Base-by-base conservation (phyloP, 2,113 vertebrate genomes). In the Zosterops japonicus region DNA sequence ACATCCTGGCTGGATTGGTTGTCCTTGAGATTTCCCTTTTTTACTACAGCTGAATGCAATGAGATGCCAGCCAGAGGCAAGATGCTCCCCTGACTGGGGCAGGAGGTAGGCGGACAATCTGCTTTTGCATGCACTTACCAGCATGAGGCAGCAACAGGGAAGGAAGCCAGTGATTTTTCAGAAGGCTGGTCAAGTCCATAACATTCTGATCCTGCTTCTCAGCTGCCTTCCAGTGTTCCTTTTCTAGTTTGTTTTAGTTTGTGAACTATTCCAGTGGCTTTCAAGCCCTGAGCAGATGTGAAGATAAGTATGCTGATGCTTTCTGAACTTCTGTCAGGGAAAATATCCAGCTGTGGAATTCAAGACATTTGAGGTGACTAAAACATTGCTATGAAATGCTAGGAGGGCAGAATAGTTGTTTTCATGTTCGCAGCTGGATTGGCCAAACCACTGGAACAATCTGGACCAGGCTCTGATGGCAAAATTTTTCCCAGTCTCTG, bases 11-110 rank as follows among this genome's bases (percentile, higher is more conserved):
- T 95, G 80, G 61, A 75, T 87, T 81, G 68, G 70, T 96, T 96
- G 93, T 93, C 93, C 90, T 97, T 93, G 94, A 94, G 93, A 90
- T 91, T 91, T 65, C 72, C 72, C 42, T 80, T 76, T 95, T 93
- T 94, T 52, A 71, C 64, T 87, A 49, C 75, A 94, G 95, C 92
- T 97, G 96, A 95, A 85, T 78, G 69, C 70, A 87, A 50, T 52
- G 83, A 71, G 83, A 74, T 86, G 90, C 75, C 86, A 89, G 86
- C 89, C 80, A 87, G 77, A 95, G 80, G 64, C 78, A 82, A 85
- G 80, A 95, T 75, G 79, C 85, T 94, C 59, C 72, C 36, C 68
- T 80, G 84, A 69, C 7, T 90, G 53, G 74, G 82, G 56, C 74
- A 90, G 85, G 83, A 90, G 79, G 33, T 75, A 65, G 90, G 52